Base-by-base conservation (phyloP, 1,140 invertebrate genomes). In the Drosophila baimaii region DNA sequence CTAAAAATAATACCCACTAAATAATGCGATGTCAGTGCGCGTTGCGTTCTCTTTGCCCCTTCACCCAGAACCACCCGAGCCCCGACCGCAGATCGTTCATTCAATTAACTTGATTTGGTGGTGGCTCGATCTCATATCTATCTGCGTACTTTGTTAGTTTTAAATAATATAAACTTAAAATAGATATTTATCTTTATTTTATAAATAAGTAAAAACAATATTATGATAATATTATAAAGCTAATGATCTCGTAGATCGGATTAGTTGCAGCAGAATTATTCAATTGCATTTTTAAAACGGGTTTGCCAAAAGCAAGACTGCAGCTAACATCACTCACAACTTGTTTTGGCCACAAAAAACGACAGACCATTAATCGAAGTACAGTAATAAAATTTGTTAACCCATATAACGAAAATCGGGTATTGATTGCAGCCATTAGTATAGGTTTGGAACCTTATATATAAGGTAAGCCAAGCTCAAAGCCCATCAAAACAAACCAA, bases 1-100 rank as follows among this genome's bases (percentile, higher is more conserved):
- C 51, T 52, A 52, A 52, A 33, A 33, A 52, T 52, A 52, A 52
- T 52, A 2, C 17, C 3, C 19, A 29, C 29, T 15, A 52, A 33
- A 52, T 52, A 52, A 52, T 52, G 29, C 51, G 51, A 52, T 29
- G 51, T 52, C 51, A 52, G 21, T 21, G 8, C 17, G 2, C 17
- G 2, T 15, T 52, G 49, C 49, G 49, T 33, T 52, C 17, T 21
- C 8, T 15, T 52, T 7, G 27, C 49, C 17, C 49, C 17, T 15
- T 12, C 17, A 9, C 13, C 13, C 17, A 17, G n/a, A 17, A 7
- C 35, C 39, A 19, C 21, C 41, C 9, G 12, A 4, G 5, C 15
- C n/a, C 47, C 47, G 25, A 10, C 27, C 27, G 47, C 27, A 31
- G 12, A 10, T 27, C 23, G 15, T 1, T 12, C 9, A 49, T 49